Base-by-base conservation (phyloP, 2,113 vertebrate genomes). In the Albula goreensis region DNA sequence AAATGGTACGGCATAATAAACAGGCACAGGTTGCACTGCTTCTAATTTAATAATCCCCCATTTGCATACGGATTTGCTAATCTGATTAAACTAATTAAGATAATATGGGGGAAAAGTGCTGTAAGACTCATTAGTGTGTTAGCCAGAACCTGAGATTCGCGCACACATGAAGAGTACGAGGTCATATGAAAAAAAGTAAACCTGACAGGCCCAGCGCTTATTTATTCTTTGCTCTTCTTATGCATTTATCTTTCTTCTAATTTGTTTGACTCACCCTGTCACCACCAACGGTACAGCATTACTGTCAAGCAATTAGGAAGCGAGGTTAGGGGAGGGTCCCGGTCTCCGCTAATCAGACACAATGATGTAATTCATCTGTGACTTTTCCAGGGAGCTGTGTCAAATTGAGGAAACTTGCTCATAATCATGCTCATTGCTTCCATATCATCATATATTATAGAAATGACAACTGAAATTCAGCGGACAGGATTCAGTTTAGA, bases 151-250 rank as follows among this genome's bases (percentile, higher is more conserved):
- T 19, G 11, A 51, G 49, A 49, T 80, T 82, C 57, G 50, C 25
- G 49, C 63, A 31, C 8, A 17, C 25, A 31, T 50, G 31, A 81
- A 80, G 80, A 51, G 63, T 60, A 22, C 15, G 25, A 60, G 31
- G 41, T 11, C 78, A 19, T 8, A 5, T 8, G n/a, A 56, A 86
- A 70, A 57, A 57, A 60, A 25, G 51, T 82, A 17, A 50, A 56
- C 51, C 66, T 85, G 83, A 85, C 83, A 85, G 83, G 66, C n/a
- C 50, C 83, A 50, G 13, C 25, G 50, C 83, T 84, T 84, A 84
- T 84, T 70, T 84, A 84, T 84, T 84, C 60, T 51, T 25, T 52
- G 41, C 9, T 13, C 70, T 77, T 49, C 56, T 82, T 12, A 22
- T 63, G 50, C 49, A 77, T 82, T 86, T 41, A 82, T 82, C 60